Evolutionary conservation across 2,888 invertebrate species (phyloP).

Genomic region (Dyspetes luteomarginatus): DNA sequence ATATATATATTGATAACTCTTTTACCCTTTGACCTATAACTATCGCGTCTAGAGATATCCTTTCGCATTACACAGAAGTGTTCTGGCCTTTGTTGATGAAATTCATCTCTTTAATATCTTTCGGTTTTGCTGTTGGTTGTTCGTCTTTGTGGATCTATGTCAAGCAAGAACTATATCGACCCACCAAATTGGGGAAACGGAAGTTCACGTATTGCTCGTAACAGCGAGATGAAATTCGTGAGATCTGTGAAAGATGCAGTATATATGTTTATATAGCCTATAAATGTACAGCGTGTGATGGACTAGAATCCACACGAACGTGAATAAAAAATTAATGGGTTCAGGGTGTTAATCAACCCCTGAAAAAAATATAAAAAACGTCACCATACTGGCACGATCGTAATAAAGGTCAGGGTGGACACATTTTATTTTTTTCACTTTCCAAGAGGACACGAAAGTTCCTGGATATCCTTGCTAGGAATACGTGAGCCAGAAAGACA

Average conservation of each 20-base stretch:
- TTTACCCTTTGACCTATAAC: too few relatives aligned
- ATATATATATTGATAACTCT: too few relatives aligned
- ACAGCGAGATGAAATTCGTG: conserved; percentile 42
- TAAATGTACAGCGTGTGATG: too few relatives aligned
- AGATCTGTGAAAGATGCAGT: conserved; percentile 8
- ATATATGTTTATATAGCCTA: neutral
- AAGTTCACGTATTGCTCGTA: conserved; percentile 23
- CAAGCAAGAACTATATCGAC: conserved; percentile 8
- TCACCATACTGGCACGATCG: neutral
- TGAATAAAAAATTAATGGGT: neutral
- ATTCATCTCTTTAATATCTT: conserved; percentile 4
- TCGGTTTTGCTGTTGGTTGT: neutral
- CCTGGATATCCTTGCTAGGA: too few relatives aligned
- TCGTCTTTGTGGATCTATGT: neutral
- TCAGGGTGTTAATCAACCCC: neutral
- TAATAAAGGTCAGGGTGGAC: neutral
- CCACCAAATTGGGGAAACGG: neutral
- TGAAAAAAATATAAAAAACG: neutral
- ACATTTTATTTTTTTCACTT: neutral
- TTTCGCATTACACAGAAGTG: neutral
- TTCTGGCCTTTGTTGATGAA: neutral
- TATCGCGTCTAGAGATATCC: too few relatives aligned
- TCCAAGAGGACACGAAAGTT: neutral
- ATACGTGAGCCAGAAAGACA: too few relatives aligned
- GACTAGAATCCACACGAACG: neutral